A percentile compares a stretch with the other conserved stretches of the same genome.
Conservation (phyloP, 2,888 invertebrate species). For the Rugalucina vietnamica region DNA sequence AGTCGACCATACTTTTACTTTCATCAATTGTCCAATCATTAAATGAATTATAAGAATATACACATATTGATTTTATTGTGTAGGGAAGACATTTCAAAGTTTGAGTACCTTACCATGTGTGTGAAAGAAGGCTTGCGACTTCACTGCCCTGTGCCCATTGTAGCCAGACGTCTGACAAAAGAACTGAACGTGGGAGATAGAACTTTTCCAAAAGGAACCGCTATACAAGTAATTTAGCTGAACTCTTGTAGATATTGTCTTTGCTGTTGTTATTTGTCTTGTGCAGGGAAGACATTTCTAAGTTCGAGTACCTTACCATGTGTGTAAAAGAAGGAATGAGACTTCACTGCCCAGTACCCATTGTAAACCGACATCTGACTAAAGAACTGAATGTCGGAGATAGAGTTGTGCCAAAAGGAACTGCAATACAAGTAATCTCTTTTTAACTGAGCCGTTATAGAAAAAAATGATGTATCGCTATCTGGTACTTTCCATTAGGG, state of each 20-base stretch:
- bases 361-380: conserved; percentile 66
- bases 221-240: conserved; percentile 26
- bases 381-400: conserved; percentile 69
- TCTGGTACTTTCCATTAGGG: no score
- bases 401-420: conserved; percentile 66
- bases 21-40: no score
- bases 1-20: no score
- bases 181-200: conserved; percentile 68
- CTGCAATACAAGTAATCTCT: conserved; percentile 43
- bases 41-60: no score
- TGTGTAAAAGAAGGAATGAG: conserved; percentile 77
- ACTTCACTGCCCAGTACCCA: conserved; percentile 69
- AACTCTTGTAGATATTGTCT: no score
- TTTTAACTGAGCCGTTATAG: no score
- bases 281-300: conserved; percentile 70
- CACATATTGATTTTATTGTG: no score
- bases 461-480: no score
- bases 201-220: conserved; percentile 67
- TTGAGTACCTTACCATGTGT: conserved; percentile 70
- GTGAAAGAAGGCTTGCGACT: conserved; percentile 75
- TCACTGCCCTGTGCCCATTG: conserved; percentile 70
- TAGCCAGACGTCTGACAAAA: conserved; percentile 64
- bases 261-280: no score
- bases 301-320: conserved; percentile 68
- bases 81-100: conserved; percentile 70